A percentile compares a stretch with the other conserved stretches of the same genome.
phyloP scores from a whole-genome alignment of 1,140 invertebrate species.

The Trachymyrmex septentrionalis region DNA sequence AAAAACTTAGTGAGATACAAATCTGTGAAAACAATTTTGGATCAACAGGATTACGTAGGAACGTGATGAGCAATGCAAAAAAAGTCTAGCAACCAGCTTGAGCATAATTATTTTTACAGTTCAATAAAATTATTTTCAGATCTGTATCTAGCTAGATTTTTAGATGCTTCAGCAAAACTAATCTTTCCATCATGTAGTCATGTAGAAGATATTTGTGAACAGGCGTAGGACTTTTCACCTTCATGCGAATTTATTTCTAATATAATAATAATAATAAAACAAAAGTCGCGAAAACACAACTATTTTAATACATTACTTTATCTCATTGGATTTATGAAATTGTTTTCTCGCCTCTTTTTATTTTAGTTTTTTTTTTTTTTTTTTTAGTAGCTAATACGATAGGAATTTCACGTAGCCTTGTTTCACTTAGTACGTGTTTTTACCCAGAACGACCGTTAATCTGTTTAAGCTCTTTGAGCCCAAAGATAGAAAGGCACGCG shows the following conservation, averaged over 20 bases:
- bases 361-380: not conserved
- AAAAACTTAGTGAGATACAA: no score
- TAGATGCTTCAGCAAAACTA: no score
- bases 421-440: not conserved
- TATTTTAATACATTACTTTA: not conserved
- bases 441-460: not conserved
- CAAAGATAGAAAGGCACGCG: conserved; percentile 46
- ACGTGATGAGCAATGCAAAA: no score
- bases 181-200: no score
- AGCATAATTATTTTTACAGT: no score
- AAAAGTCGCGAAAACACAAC: not conserved
- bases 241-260: not conserved
- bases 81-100: no score
- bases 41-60: no score
- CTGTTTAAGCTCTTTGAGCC: conserved; percentile 24
- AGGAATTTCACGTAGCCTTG: not conserved
- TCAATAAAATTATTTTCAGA: no score
- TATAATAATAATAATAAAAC: not conserved
- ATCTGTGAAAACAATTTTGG: no score
- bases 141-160: no score
- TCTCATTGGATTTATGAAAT: not conserved
- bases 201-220: not conserved
- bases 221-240: not conserved
- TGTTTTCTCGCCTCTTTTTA: not conserved
- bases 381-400: not conserved